Percentiles rank a stretch among this genome's conserved stretches.
phyloP scores from a whole-genome alignment of 2,113 vertebrate genomes.

The Trichechus manatus region DNA sequence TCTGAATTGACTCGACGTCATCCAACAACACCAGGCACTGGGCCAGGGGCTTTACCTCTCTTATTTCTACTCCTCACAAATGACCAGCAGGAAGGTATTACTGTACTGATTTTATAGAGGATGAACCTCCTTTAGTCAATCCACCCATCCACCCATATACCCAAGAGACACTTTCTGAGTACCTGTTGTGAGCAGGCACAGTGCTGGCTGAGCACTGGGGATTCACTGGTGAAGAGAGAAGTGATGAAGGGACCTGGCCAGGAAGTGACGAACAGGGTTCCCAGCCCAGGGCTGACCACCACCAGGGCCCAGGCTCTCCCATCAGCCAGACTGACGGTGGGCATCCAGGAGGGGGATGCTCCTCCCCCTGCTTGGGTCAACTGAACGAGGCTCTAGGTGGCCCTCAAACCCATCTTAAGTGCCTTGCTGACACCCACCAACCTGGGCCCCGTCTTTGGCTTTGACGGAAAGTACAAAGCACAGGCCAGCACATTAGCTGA shows the following conservation, averaged over 20 bases:
- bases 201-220: background rate
- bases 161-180: background rate
- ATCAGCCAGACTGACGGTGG: background rate
- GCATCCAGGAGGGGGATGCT: fast-evolving
- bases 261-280: background rate
- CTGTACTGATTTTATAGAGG: background rate
- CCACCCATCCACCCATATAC: background rate
- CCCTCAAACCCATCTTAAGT: background rate
- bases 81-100: background rate
- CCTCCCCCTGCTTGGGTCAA: background rate
- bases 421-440: background rate
- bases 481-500: background rate
- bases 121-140: background rate
- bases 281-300: background rate
- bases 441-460: background rate
- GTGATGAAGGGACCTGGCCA: background rate
- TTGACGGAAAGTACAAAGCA: background rate
- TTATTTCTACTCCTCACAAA: too few species aligned
- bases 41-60: background rate
- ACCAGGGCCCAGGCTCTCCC: background rate
- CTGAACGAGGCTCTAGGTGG: background rate
- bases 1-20: background rate
- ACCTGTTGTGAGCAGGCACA: background rate
- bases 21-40: too few species aligned
- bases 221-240: background rate